These are phyloP conservation scores for Myiozetetes cayanensis DNA, from an alignment of 2,113 vertebrate species.

Conservation along the genomic window DNA sequence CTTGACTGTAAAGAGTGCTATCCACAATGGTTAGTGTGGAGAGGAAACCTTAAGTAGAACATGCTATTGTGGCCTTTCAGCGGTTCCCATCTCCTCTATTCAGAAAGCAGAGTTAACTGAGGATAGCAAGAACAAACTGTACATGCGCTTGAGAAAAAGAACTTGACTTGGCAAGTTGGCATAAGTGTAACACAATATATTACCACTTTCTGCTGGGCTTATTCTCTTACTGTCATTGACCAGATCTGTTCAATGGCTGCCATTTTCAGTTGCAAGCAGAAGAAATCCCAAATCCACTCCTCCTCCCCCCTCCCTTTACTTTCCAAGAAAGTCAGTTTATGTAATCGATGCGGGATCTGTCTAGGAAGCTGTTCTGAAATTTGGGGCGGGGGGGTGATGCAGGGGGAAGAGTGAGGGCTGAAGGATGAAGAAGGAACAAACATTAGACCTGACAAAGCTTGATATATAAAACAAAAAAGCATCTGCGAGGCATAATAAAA, in stretches of 20 bases:
- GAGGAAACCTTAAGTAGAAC: slow-evolving; percentile 68
- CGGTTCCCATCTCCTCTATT: slow-evolving; percentile 73
- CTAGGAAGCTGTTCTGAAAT: slow-evolving; percentile 59
- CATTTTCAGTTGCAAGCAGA: slow-evolving; percentile 48
- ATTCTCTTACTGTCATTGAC: slow-evolving; percentile 70
- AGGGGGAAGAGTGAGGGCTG: neutral
- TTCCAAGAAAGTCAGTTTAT: slow-evolving; percentile 75
- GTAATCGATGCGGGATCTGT: slow-evolving; percentile 46
- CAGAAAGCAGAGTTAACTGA: slow-evolving; percentile 56
- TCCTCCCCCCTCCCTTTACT: slow-evolving; percentile 11
- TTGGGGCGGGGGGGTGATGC: neutral
- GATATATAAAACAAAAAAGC: slow-evolving; percentile 78
- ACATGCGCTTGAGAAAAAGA: slow-evolving; percentile 67
- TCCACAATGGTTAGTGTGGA: slow-evolving; percentile 64
- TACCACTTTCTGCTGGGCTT: slow-evolving; percentile 66
- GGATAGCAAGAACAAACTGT: slow-evolving; percentile 67
- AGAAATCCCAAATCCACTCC: slow-evolving; percentile 32
- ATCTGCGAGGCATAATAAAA: slow-evolving; percentile 82
- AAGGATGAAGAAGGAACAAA: slow-evolving; percentile 27
- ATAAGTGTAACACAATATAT: slow-evolving; percentile 70
- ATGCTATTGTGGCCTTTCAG: slow-evolving; percentile 69
- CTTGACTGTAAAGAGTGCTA: slow-evolving; percentile 66
- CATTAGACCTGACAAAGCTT: slow-evolving; percentile 74
- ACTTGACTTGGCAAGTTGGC: slow-evolving; percentile 72
- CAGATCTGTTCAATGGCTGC: slow-evolving; percentile 67